These are phyloP conservation scores for Bembecia ichneumoniformis DNA, from an alignment of 2,888 invertebrate genomes.

Conservation along the genomic window DNA sequence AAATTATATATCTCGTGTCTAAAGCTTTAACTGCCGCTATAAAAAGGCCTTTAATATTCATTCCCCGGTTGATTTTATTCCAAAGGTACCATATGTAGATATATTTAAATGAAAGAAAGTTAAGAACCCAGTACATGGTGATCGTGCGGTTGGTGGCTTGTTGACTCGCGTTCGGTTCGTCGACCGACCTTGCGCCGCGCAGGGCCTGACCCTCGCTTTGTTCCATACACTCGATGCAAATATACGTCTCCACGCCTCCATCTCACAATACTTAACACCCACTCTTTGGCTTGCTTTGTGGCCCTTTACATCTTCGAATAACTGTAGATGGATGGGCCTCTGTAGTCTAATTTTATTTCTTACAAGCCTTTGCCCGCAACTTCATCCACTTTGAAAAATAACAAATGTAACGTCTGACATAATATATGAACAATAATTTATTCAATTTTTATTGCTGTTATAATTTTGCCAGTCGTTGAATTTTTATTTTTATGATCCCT, in stretches of 20 bases:
- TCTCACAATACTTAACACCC: slow-evolving; percentile 24
- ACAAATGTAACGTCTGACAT: too few relatives aligned
- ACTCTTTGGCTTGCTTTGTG: slow-evolving; percentile 24
- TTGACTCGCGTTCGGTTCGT: slow-evolving; percentile 45
- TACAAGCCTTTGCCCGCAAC: too few relatives aligned
- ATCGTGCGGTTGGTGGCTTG: slow-evolving; percentile 28
- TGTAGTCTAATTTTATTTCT: not conserved
- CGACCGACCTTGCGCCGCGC: slow-evolving; percentile 68
- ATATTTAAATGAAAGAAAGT: slow-evolving; percentile 27
- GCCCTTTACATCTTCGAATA: slow-evolving; percentile 8
- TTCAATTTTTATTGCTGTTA: too few relatives aligned
- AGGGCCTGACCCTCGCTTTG: slow-evolving; percentile 61
- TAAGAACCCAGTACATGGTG: slow-evolving; percentile 34
- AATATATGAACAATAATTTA: too few relatives aligned
- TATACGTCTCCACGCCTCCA: slow-evolving; percentile 8
- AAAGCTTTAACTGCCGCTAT: too few relatives aligned
- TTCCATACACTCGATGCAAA: slow-evolving; percentile 32
- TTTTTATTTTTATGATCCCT: too few relatives aligned
- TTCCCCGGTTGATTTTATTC: not conserved
- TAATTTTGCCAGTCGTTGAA: too few relatives aligned
- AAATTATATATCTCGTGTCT: too few relatives aligned
- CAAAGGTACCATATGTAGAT: not conserved
- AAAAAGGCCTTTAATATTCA: not conserved
- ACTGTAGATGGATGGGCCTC: slow-evolving; percentile 13
- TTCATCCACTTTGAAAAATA: too few relatives aligned